Conservation (phyloP, 2,113 vertebrate genomes). For the Porphyrio hochstetteri region DNA sequence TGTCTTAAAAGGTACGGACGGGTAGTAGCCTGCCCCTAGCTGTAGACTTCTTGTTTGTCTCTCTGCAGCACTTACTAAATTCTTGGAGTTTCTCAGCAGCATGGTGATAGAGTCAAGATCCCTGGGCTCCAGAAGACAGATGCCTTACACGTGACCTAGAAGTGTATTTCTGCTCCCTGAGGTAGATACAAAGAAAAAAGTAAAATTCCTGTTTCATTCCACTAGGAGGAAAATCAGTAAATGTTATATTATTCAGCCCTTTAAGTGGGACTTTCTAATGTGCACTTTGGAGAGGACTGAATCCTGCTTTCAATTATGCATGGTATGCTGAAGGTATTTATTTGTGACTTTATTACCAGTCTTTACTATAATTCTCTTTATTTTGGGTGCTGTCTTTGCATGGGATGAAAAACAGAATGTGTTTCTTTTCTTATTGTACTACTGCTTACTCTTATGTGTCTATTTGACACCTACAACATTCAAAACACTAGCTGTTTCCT, state of each 20-base stretch:
- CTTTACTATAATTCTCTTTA: not conserved
- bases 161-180: not conserved
- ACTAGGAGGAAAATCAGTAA: not conserved
- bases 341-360: not conserved
- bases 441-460: not conserved
- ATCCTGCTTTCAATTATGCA: not conserved
- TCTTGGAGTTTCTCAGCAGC: not conserved
- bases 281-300: not conserved
- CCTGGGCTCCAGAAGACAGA: not conserved
- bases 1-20: not conserved
- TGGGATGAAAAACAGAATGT: not conserved
- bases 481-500: not conserved
- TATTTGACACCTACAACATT: not conserved
- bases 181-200: not conserved
- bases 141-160: not conserved
- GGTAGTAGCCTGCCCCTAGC: not conserved
- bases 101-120: not conserved
- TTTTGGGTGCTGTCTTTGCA: not conserved
- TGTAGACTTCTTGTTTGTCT: not conserved
- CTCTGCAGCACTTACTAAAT: not conserved
- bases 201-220: not conserved
- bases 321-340: not conserved
- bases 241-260: not conserved
- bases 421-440: not conserved
- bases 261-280: not conserved